Percentiles rank a stretch among this genome's conserved stretches.
Conservation (phyloP, 92 coral and sea anemone genomes). For the Parazoanthus swiftii region DNA sequence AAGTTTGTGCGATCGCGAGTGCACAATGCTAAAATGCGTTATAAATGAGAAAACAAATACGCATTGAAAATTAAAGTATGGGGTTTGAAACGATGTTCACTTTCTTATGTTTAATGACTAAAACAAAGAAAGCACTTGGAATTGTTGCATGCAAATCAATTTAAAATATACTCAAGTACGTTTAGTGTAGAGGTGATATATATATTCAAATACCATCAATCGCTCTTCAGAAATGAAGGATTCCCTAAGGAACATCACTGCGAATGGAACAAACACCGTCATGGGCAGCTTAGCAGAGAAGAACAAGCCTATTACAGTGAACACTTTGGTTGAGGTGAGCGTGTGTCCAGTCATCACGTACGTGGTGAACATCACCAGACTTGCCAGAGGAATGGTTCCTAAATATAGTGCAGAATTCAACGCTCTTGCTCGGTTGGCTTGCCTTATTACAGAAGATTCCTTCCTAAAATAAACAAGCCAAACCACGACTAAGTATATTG, state of each 20-base stretch:
- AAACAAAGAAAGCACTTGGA: no score
- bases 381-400: slow-evolving; percentile 58
- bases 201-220: slow-evolving; percentile 59
- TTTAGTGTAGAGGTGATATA: no score
- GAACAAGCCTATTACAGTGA: slow-evolving; percentile 86
- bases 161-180: no score
- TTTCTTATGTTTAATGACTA: no score
- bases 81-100: no score
- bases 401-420: slow-evolving; percentile 64
- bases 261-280: slow-evolving; percentile 74
- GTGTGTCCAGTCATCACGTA: slow-evolving; percentile 76
- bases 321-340: slow-evolving; percentile 77
- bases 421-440: slow-evolving; percentile 64
- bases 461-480: slow-evolving; percentile 45
- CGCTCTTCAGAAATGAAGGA: slow-evolving; percentile 76
- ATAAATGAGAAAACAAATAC: no score
- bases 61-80: no score
- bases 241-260: slow-evolving; percentile 75
- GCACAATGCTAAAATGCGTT: no score
- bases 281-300: slow-evolving; percentile 58
- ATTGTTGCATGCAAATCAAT: no score
- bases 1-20: no score
- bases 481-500: no score
- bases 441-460: slow-evolving; percentile 69
- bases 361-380: slow-evolving; percentile 75